Percentiles rank a stretch among this genome's conserved stretches.
These are phyloP conservation scores for Allobates femoralis DNA, from an alignment of 2,797 vertebrate genomes.

Conservation along the genomic window DNA sequence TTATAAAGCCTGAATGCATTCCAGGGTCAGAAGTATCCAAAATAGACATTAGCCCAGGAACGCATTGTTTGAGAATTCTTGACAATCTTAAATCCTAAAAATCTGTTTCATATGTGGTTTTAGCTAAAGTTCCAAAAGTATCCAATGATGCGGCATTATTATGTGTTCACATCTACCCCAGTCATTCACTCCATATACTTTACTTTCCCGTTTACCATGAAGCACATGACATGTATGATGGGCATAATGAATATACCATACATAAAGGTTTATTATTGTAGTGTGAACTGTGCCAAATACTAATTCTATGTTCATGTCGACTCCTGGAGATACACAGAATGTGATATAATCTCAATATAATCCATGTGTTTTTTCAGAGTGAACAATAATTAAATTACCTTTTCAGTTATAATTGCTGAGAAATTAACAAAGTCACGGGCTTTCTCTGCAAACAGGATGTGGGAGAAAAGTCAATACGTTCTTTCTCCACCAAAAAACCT, in stretches of 20 bases:
- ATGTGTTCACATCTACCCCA: background rate
- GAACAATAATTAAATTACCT: background rate
- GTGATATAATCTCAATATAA: background rate
- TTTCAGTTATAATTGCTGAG: background rate
- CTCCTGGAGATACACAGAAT: background rate
- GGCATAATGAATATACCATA: background rate
- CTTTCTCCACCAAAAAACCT: slow-evolving; percentile 13
- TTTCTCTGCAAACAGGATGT: slow-evolving; percentile 1
- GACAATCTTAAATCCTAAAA: background rate
- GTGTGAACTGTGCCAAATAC: background rate
- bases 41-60: background rate
- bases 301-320: background rate
- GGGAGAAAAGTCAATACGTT: slow-evolving; percentile 13
- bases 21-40: background rate
- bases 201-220: background rate
- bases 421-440: background rate
- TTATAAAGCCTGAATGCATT: background rate
- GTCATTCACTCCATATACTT: background rate
- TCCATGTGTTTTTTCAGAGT: background rate
- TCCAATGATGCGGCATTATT: background rate
- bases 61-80: background rate
- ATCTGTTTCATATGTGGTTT: slow-evolving; percentile 12
- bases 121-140: too few relatives aligned
- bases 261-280: background rate
- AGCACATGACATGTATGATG: background rate